Evolutionary conservation across 2,888 invertebrate species (phyloP).

Genomic region (Meteorus colon): DNA sequence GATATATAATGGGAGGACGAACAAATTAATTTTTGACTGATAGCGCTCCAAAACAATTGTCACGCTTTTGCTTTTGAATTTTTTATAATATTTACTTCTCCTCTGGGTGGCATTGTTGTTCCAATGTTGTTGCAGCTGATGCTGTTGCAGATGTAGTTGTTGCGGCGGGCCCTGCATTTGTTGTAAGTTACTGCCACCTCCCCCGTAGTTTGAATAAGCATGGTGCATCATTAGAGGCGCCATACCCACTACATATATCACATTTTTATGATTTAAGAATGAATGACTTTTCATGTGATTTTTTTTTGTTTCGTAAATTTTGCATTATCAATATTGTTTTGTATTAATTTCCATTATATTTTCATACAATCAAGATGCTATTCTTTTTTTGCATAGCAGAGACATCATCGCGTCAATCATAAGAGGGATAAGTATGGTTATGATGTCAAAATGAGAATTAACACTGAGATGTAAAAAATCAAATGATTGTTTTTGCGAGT

Average conservation of each 20-base stretch:
- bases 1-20: constrained; percentile 54
- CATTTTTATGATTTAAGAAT: constrained; percentile 56
- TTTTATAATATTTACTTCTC: constrained; percentile 74
- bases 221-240: constrained; percentile 75
- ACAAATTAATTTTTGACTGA: constrained; percentile 55
- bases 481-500: constrained; percentile 57
- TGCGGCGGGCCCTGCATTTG: constrained; percentile 76
- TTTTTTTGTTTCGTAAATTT: constrained; percentile 32
- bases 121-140: constrained; percentile 74
- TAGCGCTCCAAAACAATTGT: constrained; percentile 52
- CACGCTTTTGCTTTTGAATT: constrained; percentile 48
- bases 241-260: constrained; percentile 74
- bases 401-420: constrained; percentile 46
- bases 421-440: background rate
- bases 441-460: too few relatives aligned
- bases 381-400: constrained; percentile 53
- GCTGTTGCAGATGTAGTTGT: constrained; percentile 73
- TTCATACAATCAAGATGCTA: constrained; percentile 57
- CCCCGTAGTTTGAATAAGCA: constrained; percentile 77
- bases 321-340: constrained; percentile 37
- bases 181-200: constrained; percentile 75
- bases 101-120: constrained; percentile 74
- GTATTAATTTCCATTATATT: constrained; percentile 37
- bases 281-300: constrained; percentile 27
- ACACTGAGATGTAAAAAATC: background rate